Percentiles rank a stretch among this genome's conserved stretches.
These are phyloP conservation scores for Hipposideros armiger DNA, from an alignment of 2,113 vertebrate species.

Conservation along the genomic window DNA sequence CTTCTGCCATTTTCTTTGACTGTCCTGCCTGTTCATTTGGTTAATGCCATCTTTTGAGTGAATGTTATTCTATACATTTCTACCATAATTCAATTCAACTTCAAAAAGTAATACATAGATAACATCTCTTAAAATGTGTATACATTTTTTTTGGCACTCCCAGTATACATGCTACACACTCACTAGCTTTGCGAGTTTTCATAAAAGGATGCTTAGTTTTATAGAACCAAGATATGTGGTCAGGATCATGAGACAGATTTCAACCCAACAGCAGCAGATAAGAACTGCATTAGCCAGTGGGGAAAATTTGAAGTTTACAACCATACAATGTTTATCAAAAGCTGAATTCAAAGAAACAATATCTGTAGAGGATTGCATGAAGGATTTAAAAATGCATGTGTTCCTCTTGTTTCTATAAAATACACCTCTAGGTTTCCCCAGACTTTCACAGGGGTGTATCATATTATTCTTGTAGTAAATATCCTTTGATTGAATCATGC, in stretches of 20 bases:
- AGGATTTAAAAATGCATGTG: constrained; percentile 16
- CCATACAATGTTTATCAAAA: constrained; percentile 65
- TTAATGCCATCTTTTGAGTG: no score
- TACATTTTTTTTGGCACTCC: no score
- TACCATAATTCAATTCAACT: no score
- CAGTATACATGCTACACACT: neutral
- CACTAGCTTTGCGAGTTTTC: neutral
- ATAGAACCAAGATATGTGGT: neutral
- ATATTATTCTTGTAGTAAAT: neutral
- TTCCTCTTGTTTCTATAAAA: constrained; percentile 44
- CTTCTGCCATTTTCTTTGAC: no score
- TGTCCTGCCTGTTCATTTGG: no score
- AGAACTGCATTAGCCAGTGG: neutral
- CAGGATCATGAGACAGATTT: neutral
- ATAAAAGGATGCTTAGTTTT: neutral
- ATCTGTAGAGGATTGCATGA: constrained; percentile 51
- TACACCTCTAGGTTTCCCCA: constrained; percentile 38
- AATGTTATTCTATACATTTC: no score
- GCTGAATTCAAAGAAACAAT: constrained; percentile 63
- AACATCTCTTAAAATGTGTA: no score
- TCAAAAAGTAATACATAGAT: no score
- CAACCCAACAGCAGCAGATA: neutral
- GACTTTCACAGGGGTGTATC: neutral
- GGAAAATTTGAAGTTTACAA: constrained; percentile 53
- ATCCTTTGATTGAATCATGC: neutral